Base-by-base conservation (phyloP, 2,113 vertebrate genomes). In the Myrmecobius fasciatus region DNA sequence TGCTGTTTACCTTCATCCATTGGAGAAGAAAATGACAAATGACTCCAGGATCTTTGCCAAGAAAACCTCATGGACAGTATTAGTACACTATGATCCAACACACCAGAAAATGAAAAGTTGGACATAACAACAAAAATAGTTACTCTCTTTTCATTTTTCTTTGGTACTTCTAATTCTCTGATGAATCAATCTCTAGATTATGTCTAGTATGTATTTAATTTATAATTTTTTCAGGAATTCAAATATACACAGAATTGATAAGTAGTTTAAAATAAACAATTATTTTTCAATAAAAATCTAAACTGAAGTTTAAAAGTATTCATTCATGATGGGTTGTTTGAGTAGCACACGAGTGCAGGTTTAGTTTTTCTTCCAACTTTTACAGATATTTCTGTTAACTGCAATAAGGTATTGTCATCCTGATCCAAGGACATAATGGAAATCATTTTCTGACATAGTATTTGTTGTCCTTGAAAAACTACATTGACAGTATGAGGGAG, bases 341-440 rank as follows among this genome's bases (percentile, higher is more conserved):
- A 96, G 95, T 93, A 94, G 91, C 90, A 97, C 96, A 96, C 54
- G 94, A 67, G 91, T 97, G 94, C 47, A 96, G 92, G 43, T 91
- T 60, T 25, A 9, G n/a, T 95, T 96, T 96, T 51, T 53, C 98
- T 97, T 97, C 93, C 92, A 97, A 88, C 93, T 24, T 24, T 83
- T 53, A 60, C 95, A 95, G 89, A 94, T 90, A 25, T 54, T 93
- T 83, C 92, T 51, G 94, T 93, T 94, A 97, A 93, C 89, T 67
- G 94, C 92, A 60, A 52, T 91, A 96, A 95, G 91, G 7, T 52
- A 91, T 90, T 95, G 51, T 49, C 53, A 89, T 95, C 95, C 94
- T 92, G 91, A 95, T 96, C 94, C 96, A 98, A 98, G 97, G 97
- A n/a, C 96, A 93, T 94, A 93, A 89, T 95, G 95, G 91, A 97